Evolutionary conservation across 2,797 vertebrate species (phyloP), one percentile per base, ranked within the genome.

Genomic region (Enteromius unitaeniatus): DNA sequence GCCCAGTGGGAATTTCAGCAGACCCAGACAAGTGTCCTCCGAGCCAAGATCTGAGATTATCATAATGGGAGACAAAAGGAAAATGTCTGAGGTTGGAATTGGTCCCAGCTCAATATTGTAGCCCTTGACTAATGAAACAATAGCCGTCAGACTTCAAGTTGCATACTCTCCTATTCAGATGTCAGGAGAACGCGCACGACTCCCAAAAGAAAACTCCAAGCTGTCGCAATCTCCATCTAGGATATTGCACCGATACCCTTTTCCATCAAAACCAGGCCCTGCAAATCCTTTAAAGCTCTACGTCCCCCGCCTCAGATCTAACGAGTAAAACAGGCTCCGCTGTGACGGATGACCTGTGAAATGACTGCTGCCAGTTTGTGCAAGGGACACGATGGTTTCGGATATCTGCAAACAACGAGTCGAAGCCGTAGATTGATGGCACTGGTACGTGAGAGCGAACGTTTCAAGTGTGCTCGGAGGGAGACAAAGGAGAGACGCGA

Each of bases 51-150:
- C 78, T 83, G 83, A 86, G 87, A 93, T 93, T 87, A 92, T 93
- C 84, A 92, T 91, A 93, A 93, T 89, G 90, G 88, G 87, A 90
- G 89, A 92, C 89, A 88, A 79, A 77, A 69, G 83, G 28, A 74
- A 90, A 58, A 85, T 64, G 58, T 78, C 84, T 83, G 86, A 62
- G 85, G 34, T 23, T 80, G 91, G 90, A 92, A 87, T 73, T 88
- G 58, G 77, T 89, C 89, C 87, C 86, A 88, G 91, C 79, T 85
- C 90, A 89, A 92, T 92, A 89, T 91, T 78, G 87, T 89, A 84
- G 89, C 86, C 73, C 62, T 45, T 11, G 83, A 91, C 87, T 37
- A 75, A 72, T 31, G 86, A 86, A 88, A 93, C 90, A 93, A 93
- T 87, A 68, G 88, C 89, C 19, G 15, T 87, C 89, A 92, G 88